These are phyloP conservation scores for Neofelis nebulosa DNA, from an alignment of 2,113 vertebrate genomes.

Conservation along the genomic window DNA sequence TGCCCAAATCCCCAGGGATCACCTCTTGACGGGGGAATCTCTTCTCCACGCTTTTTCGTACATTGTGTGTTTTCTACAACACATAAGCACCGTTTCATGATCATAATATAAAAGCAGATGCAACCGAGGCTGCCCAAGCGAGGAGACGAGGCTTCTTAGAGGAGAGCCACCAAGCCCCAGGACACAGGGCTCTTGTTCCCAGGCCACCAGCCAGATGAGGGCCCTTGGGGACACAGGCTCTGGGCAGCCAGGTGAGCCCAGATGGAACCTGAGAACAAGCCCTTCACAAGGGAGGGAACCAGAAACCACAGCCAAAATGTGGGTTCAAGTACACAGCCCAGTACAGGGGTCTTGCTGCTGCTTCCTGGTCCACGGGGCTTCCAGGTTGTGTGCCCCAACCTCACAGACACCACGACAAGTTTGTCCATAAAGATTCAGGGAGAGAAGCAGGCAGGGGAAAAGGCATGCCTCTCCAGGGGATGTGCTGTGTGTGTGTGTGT, in stretches of 20 bases:
- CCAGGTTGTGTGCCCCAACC: not conserved
- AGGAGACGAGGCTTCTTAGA: not conserved
- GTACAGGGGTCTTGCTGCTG: accelerated
- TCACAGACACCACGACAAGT: not conserved
- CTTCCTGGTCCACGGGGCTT: not conserved
- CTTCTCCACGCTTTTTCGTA: not conserved
- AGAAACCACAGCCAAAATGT: not conserved
- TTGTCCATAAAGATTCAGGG: not conserved
- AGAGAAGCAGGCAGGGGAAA: not conserved
- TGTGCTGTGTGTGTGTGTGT: not conserved
- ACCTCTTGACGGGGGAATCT: not conserved
- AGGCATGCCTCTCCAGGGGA: not conserved
- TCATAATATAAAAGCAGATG: not conserved
- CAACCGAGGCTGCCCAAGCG: not conserved
- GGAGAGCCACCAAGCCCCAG: not conserved
- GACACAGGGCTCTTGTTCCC: not conserved
- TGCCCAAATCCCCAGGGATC: not conserved
- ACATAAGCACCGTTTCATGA: not conserved
- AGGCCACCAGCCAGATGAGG: not conserved
- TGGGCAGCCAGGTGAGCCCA: not conserved
- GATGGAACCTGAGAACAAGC: not conserved
- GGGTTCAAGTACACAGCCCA: not conserved
- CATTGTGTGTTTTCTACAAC: not conserved
- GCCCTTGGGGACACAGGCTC: not conserved
- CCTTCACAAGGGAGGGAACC: accelerated